These are phyloP conservation scores for Ictalurus punctatus DNA, from an alignment of 2,113 vertebrate genomes.

Conservation along the genomic window DNA sequence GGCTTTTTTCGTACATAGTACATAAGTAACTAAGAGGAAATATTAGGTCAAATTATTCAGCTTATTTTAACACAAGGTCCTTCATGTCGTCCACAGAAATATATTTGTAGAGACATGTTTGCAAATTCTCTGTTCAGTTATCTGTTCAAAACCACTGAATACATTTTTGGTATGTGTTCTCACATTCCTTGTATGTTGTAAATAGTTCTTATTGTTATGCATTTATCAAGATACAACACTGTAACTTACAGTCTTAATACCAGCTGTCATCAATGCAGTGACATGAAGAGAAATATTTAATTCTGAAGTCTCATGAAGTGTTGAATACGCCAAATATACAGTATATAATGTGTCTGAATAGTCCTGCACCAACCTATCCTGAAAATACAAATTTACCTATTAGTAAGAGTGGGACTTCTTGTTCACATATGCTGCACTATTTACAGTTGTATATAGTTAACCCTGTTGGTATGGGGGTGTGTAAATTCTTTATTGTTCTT, in stretches of 20 bases:
- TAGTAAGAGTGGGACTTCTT: background rate
- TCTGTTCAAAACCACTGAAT: background rate
- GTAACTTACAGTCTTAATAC: background rate
- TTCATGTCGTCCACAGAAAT: background rate
- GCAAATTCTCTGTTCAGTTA: background rate
- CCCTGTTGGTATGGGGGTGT: background rate
- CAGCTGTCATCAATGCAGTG: background rate
- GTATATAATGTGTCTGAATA: background rate
- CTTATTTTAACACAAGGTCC: background rate
- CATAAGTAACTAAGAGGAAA: too few species aligned
- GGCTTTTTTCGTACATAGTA: too few species aligned
- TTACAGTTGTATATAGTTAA: background rate
- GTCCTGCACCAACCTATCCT: background rate
- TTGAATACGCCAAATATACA: background rate
- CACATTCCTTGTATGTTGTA: background rate
- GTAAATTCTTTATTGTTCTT: background rate
- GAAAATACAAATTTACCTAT: background rate
- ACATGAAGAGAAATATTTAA: background rate
- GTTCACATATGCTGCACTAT: background rate
- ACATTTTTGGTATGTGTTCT: background rate
- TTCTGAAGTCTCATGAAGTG: background rate
- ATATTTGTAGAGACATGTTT: background rate
- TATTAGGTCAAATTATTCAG: background rate
- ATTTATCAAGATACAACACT: background rate
- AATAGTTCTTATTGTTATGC: background rate